phyloP scores from a whole-genome alignment of 1,140 invertebrate species.

The Lamellibrachia luymesi region DNA sequence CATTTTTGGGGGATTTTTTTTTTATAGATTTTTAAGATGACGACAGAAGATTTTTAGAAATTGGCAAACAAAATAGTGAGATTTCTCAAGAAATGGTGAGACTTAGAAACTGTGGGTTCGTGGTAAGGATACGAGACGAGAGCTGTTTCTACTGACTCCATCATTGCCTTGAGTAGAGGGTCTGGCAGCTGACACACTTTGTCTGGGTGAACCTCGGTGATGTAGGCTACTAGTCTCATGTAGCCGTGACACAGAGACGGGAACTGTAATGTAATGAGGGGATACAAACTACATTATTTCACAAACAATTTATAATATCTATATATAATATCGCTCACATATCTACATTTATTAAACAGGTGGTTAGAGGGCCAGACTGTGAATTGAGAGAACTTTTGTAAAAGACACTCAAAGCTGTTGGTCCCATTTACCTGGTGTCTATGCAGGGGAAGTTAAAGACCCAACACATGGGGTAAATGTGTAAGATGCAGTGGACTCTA shows the following conservation, averaged over 20 bases:
- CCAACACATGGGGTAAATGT: too few species aligned
- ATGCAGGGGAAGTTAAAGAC: too few species aligned
- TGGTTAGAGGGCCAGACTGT: too few species aligned
- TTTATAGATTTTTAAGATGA: too few species aligned
- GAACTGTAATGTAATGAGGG: constrained; percentile 62
- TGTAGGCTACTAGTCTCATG: constrained; percentile 66
- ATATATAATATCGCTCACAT: background rate
- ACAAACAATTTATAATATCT: background rate
- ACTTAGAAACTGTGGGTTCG: background rate
- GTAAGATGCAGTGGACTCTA: too few species aligned
- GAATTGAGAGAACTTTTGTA: too few species aligned
- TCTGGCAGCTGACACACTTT: constrained; percentile 62
- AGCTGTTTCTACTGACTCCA: constrained; percentile 70
- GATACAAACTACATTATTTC: background rate
- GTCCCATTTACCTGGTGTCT: too few species aligned
- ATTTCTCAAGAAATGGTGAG: too few species aligned
- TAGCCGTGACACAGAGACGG: constrained; percentile 67
- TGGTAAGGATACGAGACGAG: constrained; percentile 57
- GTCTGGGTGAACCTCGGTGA: constrained; percentile 70
- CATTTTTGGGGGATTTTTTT: too few species aligned
- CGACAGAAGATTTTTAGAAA: too few species aligned
- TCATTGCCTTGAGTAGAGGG: constrained; percentile 63
- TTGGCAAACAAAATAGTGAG: too few species aligned
- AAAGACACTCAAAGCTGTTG: too few species aligned
- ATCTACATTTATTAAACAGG: background rate